phyloP scores from a whole-genome alignment of 2,888 invertebrate species.

The Melanophora roralis region DNA sequence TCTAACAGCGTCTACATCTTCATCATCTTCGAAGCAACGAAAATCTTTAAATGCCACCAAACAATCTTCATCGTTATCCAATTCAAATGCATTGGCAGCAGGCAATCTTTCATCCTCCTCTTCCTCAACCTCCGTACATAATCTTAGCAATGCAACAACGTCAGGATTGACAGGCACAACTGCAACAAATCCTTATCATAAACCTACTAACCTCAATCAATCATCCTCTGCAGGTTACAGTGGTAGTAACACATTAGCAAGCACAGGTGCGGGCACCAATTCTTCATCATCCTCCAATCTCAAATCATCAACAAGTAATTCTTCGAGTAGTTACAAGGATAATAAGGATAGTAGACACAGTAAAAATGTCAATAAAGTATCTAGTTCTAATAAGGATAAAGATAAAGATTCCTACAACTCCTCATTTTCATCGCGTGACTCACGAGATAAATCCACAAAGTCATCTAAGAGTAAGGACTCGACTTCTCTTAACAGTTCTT shows the following conservation, averaged over 20 bases:
- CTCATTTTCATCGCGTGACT: conserved; percentile 71
- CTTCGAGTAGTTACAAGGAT: conserved; percentile 72
- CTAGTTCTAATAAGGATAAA: conserved; percentile 75
- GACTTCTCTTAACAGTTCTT: background rate
- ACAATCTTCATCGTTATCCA: conserved; percentile 64
- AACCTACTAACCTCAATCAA: conserved; percentile 35
- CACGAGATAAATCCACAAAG: conserved; percentile 76
- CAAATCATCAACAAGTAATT: conserved; percentile 64
- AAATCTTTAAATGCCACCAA: conserved; percentile 73
- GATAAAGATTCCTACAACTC: conserved; percentile 73
- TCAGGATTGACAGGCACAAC: conserved; percentile 48
- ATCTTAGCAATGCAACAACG: conserved; percentile 48
- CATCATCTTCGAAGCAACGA: conserved; percentile 73
- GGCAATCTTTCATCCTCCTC: conserved; percentile 47
- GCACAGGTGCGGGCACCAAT: conserved; percentile 62
- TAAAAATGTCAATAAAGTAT: conserved; percentile 73
- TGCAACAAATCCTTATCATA: conserved; percentile 33
- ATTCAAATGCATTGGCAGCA: conserved; percentile 15
- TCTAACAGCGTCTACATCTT: conserved; percentile 64
- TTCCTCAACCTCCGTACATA: conserved; percentile 40
- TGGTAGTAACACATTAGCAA: conserved; percentile 54
- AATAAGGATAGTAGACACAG: conserved; percentile 75
- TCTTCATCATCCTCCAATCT: conserved; percentile 51
- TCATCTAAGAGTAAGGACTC: conserved; percentile 74
- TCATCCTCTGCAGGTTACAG: conserved; percentile 51